Percentiles rank a stretch among this genome's conserved stretches.
These are phyloP conservation scores for Psophia crepitans DNA, from an alignment of 2,113 vertebrate species.

Conservation along the genomic window DNA sequence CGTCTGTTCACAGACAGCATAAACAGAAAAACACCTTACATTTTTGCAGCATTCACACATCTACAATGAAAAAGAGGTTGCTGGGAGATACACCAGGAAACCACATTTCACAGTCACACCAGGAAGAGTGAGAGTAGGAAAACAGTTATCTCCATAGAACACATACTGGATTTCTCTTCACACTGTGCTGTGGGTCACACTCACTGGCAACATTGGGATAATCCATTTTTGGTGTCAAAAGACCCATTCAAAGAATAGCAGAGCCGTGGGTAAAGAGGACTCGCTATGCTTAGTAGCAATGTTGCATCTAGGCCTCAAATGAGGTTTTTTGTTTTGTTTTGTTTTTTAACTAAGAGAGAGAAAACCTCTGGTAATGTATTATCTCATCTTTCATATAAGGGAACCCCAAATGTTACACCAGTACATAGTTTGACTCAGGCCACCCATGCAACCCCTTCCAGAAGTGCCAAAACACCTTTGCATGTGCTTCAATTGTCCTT, in stretches of 20 bases:
- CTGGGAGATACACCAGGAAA: not conserved
- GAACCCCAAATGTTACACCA: not conserved
- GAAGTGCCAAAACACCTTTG: not conserved
- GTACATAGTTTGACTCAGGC: rapidly evolving
- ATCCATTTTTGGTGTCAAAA: not conserved
- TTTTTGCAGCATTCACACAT: not conserved
- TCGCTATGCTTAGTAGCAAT: not conserved
- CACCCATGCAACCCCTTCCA: not conserved
- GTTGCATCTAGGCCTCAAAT: not conserved
- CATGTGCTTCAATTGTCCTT: not conserved
- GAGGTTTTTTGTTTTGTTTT: not conserved
- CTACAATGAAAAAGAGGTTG: not conserved
- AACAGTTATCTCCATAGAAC: not conserved
- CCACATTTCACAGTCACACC: too few relatives aligned
- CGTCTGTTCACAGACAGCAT: not conserved
- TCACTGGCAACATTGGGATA: not conserved
- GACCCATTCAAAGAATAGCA: not conserved
- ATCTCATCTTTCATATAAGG: not conserved
- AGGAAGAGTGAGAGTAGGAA: not conserved
- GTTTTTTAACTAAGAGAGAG: not conserved
- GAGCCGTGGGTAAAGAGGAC: not conserved
- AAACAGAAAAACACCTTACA: not conserved
- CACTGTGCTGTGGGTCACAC: rapidly evolving
- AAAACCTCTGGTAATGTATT: not conserved
- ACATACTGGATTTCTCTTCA: not conserved